Base-by-base conservation (phyloP, 2,888 invertebrate species). In the Meiosimyza decipiens region DNA sequence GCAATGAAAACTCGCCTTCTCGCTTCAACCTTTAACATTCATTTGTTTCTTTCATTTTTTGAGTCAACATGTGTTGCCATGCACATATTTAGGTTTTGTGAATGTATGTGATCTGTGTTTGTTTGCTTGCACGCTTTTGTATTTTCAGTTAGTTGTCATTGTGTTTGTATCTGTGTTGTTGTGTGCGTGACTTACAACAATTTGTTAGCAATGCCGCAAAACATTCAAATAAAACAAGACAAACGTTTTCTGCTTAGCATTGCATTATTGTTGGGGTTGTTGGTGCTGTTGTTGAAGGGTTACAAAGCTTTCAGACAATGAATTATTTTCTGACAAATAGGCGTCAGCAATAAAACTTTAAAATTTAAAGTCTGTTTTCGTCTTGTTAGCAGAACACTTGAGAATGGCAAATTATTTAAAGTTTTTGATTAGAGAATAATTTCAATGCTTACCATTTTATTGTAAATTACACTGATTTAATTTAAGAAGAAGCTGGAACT, bases 121-220 rank as follows among this genome's bases (percentile, higher is more conserved):
- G 28, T 18, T 57, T 18, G 22, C 28, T 22, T 57, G 22, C 12
- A 28, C 18, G 55, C 11, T 16, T n/a, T 16, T 55, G 55, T 55
- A 18, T 55, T 16, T 55, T 18, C 6, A 28, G 57, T 12, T 57
- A 13, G 28, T 28, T 57, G 22, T 16, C 22, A 6, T 57, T 57
- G 57, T 22, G 28, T 28, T n/a, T 15, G 18, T 16, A n/a, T 55
- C 18, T 7, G 55, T 55, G 55, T 55, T 55, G 18, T 16, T 69
- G 60, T 28, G 28, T 69, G 69, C 69, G 62, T 69, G 69, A 62
- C 69, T 69, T 60, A 47, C 50, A 69, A 62, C 62, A 69, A 69
- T 69, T 69, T 69, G 52, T 69, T 16, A 52, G 57, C 57, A 28
- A 59, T 28, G 18, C 69, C 60, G 69, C 28, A 47, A 60, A 60